Evolutionary conservation across 2,113 vertebrate species (phyloP).

Genomic region (Poeciliopsis prolifica): DNA sequence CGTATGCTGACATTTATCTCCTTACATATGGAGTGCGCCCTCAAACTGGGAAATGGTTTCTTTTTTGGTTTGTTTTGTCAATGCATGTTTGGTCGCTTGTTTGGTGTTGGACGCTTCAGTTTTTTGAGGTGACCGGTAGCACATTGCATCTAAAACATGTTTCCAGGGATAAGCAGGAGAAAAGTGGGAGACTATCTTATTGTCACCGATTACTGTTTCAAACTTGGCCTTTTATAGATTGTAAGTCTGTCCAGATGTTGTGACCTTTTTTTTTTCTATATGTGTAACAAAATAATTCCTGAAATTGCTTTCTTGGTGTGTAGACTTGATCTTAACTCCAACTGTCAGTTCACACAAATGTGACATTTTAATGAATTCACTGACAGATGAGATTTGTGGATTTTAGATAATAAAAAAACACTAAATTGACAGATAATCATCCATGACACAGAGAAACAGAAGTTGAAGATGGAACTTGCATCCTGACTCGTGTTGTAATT

Average conservation of each 20-base stretch:
- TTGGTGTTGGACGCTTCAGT: conserved; percentile 7
- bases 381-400: background rate
- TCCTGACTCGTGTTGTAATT: background rate
- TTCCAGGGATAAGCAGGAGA: background rate
- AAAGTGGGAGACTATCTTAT: background rate
- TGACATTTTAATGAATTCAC: background rate
- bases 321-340: background rate
- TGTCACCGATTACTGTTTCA: background rate
- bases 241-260: background rate
- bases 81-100: background rate
- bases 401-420: background rate
- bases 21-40: conserved; percentile 31
- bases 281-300: background rate
- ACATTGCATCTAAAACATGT: conserved; percentile 7
- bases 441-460: background rate
- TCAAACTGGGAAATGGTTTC: conserved; percentile 40
- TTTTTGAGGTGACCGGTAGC: background rate
- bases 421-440: background rate
- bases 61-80: conserved; percentile 15
- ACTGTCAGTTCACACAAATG: background rate
- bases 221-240: background rate
- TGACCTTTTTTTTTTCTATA: background rate
- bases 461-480: conserved; percentile 13
- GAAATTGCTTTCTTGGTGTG: background rate
- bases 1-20: conserved; percentile 63